These are phyloP conservation scores for Trialeurodes vaporariorum DNA, from an alignment of 1,140 invertebrate genomes.

Conservation along the genomic window DNA sequence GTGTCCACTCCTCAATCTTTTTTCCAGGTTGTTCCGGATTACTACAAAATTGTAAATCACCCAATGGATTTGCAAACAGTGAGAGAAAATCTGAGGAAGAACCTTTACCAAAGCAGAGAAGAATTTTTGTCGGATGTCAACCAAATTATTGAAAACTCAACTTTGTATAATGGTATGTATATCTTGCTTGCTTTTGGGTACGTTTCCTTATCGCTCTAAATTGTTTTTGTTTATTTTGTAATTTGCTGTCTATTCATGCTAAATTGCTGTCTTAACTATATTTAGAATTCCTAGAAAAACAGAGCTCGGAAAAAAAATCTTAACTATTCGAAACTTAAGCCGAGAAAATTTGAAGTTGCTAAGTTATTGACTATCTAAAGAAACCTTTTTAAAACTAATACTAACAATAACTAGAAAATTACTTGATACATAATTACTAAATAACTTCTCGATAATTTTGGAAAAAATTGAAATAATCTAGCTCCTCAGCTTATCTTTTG, in stretches of 20 bases:
- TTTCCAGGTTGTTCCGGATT: conserved; percentile 85
- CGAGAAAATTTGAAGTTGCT: too few relatives aligned
- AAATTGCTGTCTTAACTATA: conserved; percentile 3
- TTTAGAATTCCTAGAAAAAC: too few relatives aligned
- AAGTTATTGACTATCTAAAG: too few relatives aligned
- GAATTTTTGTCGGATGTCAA: conserved; percentile 91
- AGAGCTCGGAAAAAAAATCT: too few relatives aligned
- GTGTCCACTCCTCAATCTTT: too few relatives aligned
- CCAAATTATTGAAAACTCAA: conserved; percentile 92
- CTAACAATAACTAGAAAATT: too few relatives aligned
- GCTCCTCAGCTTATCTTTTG: too few relatives aligned
- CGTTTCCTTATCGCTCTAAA: not conserved
- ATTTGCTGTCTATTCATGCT: conserved; percentile 8
- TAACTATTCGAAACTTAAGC: too few relatives aligned
- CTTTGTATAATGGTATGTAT: conserved; percentile 71
- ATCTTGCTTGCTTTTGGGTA: not conserved
- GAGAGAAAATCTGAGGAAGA: conserved; percentile 78
- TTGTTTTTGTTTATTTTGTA: not conserved
- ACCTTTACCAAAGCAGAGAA: conserved; percentile 86
- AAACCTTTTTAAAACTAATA: too few relatives aligned
- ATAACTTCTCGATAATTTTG: too few relatives aligned
- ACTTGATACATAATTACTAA: too few relatives aligned
- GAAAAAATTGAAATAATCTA: too few relatives aligned
- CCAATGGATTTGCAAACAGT: conserved; percentile 98
- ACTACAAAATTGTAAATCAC: conserved; percentile 78